These are phyloP conservation scores for Acanthosepion pharaonis DNA, from an alignment of 2,888 invertebrate species.

Conservation along the genomic window DNA sequence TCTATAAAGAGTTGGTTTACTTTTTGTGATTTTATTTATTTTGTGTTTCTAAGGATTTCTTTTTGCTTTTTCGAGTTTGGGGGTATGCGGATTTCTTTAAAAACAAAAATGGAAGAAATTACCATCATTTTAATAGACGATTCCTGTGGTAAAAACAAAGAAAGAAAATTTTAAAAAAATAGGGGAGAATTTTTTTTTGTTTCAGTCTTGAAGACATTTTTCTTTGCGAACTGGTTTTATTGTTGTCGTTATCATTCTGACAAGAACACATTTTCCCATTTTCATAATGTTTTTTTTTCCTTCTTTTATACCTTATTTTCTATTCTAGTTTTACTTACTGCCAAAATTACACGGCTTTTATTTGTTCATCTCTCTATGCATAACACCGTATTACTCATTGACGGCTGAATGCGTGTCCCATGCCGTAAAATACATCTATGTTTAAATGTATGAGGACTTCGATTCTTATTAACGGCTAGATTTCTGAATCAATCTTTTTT, in stretches of 20 bases:
- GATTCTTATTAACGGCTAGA: not conserved
- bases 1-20: not conserved
- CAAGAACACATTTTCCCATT: not conserved
- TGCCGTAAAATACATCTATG: not conserved
- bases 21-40: not conserved
- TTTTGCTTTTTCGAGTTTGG: not conserved
- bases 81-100: not conserved
- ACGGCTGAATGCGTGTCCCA: not conserved
- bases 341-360: not conserved
- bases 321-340: not conserved
- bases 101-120: not conserved
- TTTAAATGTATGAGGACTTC: not conserved
- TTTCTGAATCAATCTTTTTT: no score
- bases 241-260: not conserved
- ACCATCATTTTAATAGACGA: not conserved
- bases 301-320: not conserved
- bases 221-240: not conserved
- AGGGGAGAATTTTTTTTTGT: not conserved
- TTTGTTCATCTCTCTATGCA: not conserved
- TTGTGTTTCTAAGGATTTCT: not conserved
- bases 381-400: not conserved
- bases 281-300: not conserved
- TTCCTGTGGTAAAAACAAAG: not conserved
- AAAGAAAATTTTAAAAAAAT: not conserved
- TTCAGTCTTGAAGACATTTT: not conserved